Conservation (phyloP, 2,113 vertebrate species). For the Rhinoptilus africanus region DNA sequence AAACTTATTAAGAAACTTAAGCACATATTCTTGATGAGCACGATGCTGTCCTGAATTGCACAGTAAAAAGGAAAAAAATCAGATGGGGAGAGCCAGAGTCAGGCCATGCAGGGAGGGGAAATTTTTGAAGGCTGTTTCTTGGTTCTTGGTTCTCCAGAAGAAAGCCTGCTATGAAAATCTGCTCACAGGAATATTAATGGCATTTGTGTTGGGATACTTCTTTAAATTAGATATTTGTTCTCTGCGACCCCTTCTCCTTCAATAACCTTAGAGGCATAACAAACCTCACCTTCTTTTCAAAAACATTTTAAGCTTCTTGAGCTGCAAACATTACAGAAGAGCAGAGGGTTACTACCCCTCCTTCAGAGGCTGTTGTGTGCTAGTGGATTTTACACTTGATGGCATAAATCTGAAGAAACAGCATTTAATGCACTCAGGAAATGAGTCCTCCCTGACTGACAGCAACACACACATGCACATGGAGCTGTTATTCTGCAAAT, state of each 20-base stretch:
- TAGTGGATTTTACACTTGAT: neutral
- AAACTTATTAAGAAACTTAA: neutral
- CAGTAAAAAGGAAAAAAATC: neutral
- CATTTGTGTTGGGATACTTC: neutral
- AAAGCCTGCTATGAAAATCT: neutral
- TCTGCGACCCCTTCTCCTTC: neutral
- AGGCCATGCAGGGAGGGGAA: neutral
- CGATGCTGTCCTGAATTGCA: neutral
- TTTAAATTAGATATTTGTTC: neutral
- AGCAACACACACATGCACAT: neutral
- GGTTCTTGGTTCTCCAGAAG: neutral
- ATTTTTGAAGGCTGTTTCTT: neutral
- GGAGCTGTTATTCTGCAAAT: neutral
- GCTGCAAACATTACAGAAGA: neutral
- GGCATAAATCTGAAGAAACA: neutral
- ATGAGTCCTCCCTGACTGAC: neutral
- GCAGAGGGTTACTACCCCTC: neutral
- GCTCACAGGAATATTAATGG: neutral
- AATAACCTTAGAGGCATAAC: neutral
- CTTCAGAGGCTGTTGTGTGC: neutral
- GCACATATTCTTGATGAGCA: neutral
- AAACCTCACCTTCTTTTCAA: neutral
- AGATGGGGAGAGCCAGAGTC: neutral
- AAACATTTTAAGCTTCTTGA: neutral
- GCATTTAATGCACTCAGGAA: neutral